Evolutionary conservation across 2,797 vertebrate genomes (phyloP).

Genomic region (Leptodactylus fallax): DNA sequence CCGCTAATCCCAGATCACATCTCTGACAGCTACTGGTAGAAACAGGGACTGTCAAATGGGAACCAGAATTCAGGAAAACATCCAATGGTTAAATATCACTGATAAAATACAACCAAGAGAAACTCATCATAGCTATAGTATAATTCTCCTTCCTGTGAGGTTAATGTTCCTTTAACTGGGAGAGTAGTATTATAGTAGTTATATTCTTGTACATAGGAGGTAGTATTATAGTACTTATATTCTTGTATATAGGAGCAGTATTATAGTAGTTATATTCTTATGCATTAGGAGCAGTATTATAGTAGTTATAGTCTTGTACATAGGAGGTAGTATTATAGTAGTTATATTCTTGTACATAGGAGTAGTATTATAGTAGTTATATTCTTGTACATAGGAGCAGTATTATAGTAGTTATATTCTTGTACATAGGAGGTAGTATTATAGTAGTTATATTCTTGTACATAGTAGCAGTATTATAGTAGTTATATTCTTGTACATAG

Average conservation of each 20-base stretch:
- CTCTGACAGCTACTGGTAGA: background rate
- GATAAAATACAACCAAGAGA: too few species aligned
- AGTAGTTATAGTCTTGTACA: background rate
- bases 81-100: too few species aligned
- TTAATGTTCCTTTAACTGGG: background rate
- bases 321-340: background rate
- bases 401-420: conserved; percentile 4
- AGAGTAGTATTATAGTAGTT: background rate
- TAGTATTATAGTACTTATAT: background rate
- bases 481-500: background rate
- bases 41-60: background rate
- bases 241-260: too few species aligned
- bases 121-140: too few species aligned
- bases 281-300: background rate
- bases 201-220: background rate
- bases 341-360: background rate
- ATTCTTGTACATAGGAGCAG: background rate
- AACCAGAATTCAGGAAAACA: background rate
- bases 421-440: background rate
- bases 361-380: background rate
- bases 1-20: background rate
- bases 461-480: background rate
- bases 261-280: background rate
- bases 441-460: too few species aligned
- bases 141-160: too few species aligned